phyloP scores from a whole-genome alignment of 1,140 invertebrate species.

The Cherax destructor region DNA sequence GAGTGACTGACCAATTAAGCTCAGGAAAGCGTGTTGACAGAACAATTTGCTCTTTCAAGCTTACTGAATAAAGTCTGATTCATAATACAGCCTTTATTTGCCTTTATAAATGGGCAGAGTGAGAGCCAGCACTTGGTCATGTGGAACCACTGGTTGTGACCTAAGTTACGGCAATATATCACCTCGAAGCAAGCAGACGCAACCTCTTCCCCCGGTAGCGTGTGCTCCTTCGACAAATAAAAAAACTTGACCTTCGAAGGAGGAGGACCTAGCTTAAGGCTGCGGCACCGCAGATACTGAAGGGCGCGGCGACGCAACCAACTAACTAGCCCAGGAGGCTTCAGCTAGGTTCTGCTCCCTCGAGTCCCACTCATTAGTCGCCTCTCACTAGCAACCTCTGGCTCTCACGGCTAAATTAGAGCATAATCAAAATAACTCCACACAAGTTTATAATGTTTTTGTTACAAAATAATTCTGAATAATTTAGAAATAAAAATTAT shows the following conservation, averaged over 20 bases:
- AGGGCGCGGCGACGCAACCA: neutral
- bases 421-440: too few relatives aligned
- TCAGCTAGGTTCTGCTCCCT: constrained; percentile 31
- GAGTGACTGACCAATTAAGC: neutral
- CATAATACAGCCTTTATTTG: neutral
- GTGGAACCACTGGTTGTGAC: neutral
- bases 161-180: neutral
- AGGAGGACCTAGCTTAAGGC: constrained; percentile 21
- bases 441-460: neutral
- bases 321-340: constrained; percentile 16
- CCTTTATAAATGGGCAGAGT: neutral
- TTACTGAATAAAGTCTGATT: neutral
- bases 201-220: constrained; percentile 51
- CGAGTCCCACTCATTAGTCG: neutral
- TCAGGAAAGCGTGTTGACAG: neutral
- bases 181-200: constrained; percentile 29
- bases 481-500: neutral
- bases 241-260: constrained; percentile 13
- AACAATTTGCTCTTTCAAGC: neutral
- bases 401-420: neutral
- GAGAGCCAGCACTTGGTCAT: neutral
- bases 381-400: neutral
- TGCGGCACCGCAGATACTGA: neutral
- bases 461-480: neutral
- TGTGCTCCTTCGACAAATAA: constrained; percentile 8